Evolutionary conservation across 2,113 vertebrate genomes (phyloP).

Genomic region (Verasper variegatus): DNA sequence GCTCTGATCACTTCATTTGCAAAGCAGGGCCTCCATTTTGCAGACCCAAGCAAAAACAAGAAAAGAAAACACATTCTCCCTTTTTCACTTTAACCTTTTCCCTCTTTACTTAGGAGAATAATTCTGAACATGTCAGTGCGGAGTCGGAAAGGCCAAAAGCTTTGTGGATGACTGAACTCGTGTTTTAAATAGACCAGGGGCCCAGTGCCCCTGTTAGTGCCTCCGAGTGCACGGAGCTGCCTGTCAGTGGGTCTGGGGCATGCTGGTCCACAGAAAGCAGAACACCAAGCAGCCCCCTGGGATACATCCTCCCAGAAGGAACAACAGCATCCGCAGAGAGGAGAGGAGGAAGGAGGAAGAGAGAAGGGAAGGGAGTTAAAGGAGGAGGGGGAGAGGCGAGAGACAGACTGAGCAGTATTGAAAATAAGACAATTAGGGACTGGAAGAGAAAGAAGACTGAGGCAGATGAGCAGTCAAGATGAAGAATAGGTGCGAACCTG

Average conservation of each 20-base stretch:
- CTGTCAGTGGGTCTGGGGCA: conserved; percentile 45
- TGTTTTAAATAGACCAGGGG: conserved; percentile 53
- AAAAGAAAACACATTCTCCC: background rate
- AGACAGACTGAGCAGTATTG: conserved; percentile 1
- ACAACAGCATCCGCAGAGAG: conserved; percentile 46
- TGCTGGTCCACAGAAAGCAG: conserved; percentile 67
- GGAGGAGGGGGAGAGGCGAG: background rate
- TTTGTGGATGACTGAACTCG: conserved; percentile 60
- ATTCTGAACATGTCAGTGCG: conserved; percentile 31
- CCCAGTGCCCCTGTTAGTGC: conserved; percentile 39
- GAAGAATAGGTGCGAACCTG: conserved; percentile 52
- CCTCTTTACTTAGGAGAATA: conserved; percentile 16
- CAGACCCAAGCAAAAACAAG: conserved; percentile 1
- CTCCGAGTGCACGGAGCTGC: conserved; percentile 36
- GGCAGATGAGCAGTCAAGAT: conserved; percentile 29
- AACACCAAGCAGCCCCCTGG: conserved; percentile 56
- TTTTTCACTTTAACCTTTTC: background rate
- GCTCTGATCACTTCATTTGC: conserved; percentile 1
- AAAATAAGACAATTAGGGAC: conserved; percentile 27
- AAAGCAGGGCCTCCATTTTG: conserved; percentile 10
- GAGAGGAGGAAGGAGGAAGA: background rate
- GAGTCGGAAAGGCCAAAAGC: conserved; percentile 39
- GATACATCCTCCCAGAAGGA: conserved; percentile 62
- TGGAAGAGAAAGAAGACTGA: background rate
- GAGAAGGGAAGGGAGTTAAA: background rate